Base-by-base conservation (phyloP, 2,797 vertebrate genomes). In the Pipistrellus pygmaeus region DNA sequence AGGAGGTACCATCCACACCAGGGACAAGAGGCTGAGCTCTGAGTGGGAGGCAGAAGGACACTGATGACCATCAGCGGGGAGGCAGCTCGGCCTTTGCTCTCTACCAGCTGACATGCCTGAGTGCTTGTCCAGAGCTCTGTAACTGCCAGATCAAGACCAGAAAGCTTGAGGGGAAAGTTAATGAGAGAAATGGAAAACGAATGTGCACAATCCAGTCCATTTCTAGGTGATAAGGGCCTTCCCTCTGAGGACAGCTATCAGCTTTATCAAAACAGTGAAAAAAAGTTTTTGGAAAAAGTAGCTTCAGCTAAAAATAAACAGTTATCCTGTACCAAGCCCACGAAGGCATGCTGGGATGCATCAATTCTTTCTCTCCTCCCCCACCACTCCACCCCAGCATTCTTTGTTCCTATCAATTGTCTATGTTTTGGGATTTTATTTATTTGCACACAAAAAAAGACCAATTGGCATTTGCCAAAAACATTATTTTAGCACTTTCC, bases 271-370 rank as follows among this genome's bases (percentile, higher is more conserved):
- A 32, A 77, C 17, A 92, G 38, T 62, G 13, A 78, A 72, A 84
- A 84, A 66, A 84, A 13, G 30, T 87, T 77, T 89, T 87, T 66
- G 53, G 38, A 78, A 82, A 94, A 95, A 85, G 76, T 84, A 53
- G 84, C 84, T 72, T 71, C 11, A 68, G 82, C 90, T 95, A 88
- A 93, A 90, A 92, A 93, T 77, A 85, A 73, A 89, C 15, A 44
- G 38, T 53, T 69, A 66, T 53, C 55, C 78, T 57, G 3, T 75
- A 20, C 60, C 53, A 94, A 93, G 38, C 66, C 78, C 80, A 88
- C 12, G 17, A 11, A 71, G 81, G 75, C 30, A 68, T 60, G 71
- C 80, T 57, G 25, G 32, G 62, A 15, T 41, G 1, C 12, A 68
- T 57, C 75, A 57, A 17, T 66, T 86, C 85, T 82, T 92, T 48